phyloP scores from a whole-genome alignment of 2,113 vertebrate genomes.

The Epinephelus lanceolatus region DNA sequence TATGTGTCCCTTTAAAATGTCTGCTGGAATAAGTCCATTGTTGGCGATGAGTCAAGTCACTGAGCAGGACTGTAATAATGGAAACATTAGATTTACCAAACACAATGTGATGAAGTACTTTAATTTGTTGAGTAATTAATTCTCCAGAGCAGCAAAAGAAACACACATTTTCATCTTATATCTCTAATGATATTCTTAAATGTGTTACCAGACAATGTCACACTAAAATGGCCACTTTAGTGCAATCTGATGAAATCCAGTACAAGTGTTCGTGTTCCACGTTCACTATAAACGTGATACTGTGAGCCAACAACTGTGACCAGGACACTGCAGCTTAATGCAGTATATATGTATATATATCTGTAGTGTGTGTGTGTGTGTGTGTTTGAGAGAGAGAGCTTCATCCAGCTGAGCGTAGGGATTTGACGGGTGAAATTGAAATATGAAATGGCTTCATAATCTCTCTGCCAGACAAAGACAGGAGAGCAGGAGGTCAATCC shows the following conservation, averaged over 20 bases:
- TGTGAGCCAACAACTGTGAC: too few relatives aligned
- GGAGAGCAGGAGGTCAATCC: constrained; percentile 48
- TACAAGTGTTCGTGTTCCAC: too few relatives aligned
- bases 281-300: too few relatives aligned
- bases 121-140: not conserved
- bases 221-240: too few relatives aligned
- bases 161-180: not conserved
- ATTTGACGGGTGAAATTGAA: constrained; percentile 73
- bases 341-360: too few relatives aligned
- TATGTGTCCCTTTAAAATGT: not conserved
- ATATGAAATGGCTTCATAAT: constrained; percentile 77
- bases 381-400: not conserved
- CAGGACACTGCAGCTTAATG: too few relatives aligned
- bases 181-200: too few relatives aligned
- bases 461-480: constrained; percentile 63
- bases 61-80: not conserved
- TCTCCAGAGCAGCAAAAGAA: not conserved
- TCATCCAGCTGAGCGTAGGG: constrained; percentile 61
- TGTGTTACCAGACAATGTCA: too few relatives aligned
- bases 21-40: not conserved
- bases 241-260: too few relatives aligned
- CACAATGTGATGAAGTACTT: not conserved
- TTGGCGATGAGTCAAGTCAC: not conserved
- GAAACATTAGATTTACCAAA: not conserved
- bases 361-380: not conserved